A percentile compares a stretch with the other conserved stretches of the same genome.
phyloP scores from a whole-genome alignment of 2,113 vertebrate species.

The Urocynchramus pylzowi region DNA sequence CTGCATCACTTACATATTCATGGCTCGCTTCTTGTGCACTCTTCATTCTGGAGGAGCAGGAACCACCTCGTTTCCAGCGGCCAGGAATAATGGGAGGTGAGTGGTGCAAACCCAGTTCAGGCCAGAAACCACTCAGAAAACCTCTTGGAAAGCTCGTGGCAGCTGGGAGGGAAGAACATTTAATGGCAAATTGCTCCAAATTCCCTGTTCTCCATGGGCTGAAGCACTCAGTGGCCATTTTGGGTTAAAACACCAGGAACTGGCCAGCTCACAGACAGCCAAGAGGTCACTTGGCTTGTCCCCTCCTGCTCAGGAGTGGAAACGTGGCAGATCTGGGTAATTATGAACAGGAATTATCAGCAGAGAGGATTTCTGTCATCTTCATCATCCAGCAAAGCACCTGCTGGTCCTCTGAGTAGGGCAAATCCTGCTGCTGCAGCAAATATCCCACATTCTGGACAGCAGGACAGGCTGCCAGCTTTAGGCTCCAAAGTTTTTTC shows the following conservation, averaged over 20 bases:
- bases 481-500: not conserved
- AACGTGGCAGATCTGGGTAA: not conserved
- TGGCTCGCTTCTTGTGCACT: not conserved
- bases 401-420: not conserved
- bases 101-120: not conserved
- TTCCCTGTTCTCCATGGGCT: not conserved
- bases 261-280: not conserved
- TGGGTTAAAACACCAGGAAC: not conserved
- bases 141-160: not conserved
- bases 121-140: not conserved
- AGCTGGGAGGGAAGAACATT: not conserved
- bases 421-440: not conserved
- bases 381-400: not conserved
- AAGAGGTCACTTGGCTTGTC: not conserved
- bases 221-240: not conserved
- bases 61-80: not conserved
- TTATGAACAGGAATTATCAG: not conserved
- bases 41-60: not conserved
- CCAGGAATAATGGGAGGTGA: not conserved
- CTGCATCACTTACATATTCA: constrained; percentile 6
- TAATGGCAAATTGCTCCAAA: not conserved
- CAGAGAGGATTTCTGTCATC: not conserved
- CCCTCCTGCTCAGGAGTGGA: not conserved
- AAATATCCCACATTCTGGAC: not conserved
- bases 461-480: not conserved